phyloP scores from a whole-genome alignment of 2,797 vertebrate species.

The Sebastes miniatus region DNA sequence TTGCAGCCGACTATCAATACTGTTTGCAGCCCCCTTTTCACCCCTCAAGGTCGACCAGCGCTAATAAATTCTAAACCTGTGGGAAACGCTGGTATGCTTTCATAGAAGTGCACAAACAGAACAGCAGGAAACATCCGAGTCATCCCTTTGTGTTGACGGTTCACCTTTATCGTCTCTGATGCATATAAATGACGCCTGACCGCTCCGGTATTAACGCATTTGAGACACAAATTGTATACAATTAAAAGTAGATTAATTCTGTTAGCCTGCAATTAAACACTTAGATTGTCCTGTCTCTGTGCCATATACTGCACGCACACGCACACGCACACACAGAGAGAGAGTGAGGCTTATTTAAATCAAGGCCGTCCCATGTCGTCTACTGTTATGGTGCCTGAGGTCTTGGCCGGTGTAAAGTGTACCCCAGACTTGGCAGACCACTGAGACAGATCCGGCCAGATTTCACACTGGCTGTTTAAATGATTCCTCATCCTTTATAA shows the following conservation, averaged over 20 bases:
- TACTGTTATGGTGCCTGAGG: conserved; percentile 17
- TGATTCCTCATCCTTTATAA: conserved; percentile 18
- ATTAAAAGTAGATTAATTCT: conserved; percentile 9
- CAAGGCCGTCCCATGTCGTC: conserved; percentile 8
- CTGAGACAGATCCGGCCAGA: conserved; percentile 7
- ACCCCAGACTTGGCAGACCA: conserved; percentile 29
- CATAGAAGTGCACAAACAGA: conserved; percentile 21
- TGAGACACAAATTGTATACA: neutral
- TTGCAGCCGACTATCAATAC: conserved; percentile 14
- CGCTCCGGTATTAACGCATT: neutral
- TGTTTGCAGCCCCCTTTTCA: neutral
- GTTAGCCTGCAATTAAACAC: neutral
- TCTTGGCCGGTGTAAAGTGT: conserved; percentile 21
- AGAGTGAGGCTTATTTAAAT: conserved; percentile 20
- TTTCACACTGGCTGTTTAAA: conserved; percentile 22
- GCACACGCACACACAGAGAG: no score
- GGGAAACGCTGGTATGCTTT: neutral
- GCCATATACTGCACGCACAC: neutral
- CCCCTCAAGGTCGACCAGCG: conserved; percentile 21
- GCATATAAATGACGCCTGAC: conserved; percentile 5
- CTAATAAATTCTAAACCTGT: conserved; percentile 13
- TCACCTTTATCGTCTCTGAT: conserved; percentile 8
- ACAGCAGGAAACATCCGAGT: conserved; percentile 7
- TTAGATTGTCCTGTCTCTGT: neutral
- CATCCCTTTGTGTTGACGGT: neutral